A percentile compares a stretch with the other conserved stretches of the same genome.
These are phyloP conservation scores for Athene noctua DNA, from an alignment of 2,113 vertebrate species.

Conservation along the genomic window DNA sequence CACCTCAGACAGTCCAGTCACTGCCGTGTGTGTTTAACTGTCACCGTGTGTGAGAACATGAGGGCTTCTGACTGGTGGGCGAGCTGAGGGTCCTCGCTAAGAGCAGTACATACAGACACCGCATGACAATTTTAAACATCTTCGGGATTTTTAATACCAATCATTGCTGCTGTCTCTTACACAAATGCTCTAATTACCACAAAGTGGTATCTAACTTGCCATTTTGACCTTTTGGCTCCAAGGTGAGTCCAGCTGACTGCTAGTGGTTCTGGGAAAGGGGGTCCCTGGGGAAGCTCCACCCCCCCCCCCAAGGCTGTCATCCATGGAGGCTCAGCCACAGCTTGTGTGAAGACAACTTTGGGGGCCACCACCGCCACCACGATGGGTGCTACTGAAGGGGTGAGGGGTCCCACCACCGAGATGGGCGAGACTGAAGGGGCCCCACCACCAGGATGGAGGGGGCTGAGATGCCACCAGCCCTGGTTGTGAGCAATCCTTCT, in stretches of 20 bases:
- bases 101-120: background rate
- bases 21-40: background rate
- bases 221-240: background rate
- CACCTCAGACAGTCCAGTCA: background rate
- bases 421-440: background rate
- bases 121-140: accelerated
- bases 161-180: background rate
- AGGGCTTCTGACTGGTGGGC: background rate
- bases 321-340: background rate
- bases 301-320: too few relatives aligned
- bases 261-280: background rate
- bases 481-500: accelerated
- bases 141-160: accelerated
- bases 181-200: background rate
- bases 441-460: background rate
- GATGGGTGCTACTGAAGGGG: background rate
- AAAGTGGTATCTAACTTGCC: too few relatives aligned
- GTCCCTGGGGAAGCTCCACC: background rate
- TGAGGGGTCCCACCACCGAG: background rate
- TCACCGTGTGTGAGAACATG: accelerated
- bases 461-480: background rate
- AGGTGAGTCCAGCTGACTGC: background rate
- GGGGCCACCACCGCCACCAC: background rate
- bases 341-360: accelerated
- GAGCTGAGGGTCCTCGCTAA: background rate